Evolutionary conservation across 2,113 vertebrate genomes (phyloP), one percentile per base, ranked within the genome.

Genomic region (Mormoops blainvillei): DNA sequence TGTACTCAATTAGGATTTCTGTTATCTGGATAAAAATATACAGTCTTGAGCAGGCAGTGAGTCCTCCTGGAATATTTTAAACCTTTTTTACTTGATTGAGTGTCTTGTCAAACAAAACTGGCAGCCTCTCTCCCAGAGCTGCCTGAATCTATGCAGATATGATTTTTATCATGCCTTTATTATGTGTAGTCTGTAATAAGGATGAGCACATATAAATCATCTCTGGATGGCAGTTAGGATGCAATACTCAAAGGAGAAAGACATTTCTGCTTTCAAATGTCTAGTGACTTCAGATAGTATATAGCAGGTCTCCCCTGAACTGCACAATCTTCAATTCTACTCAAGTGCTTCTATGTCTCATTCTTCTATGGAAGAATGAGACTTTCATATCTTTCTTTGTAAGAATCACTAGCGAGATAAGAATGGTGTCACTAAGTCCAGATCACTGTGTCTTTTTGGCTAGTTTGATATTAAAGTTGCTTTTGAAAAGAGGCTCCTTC

Each of bases 91-190:
- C 97, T 98, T 99, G 98, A 99, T 98, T 98, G 98, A 99, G 98
- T 97, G 96, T 98, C 98, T 98, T 98, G 98, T 98, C 98, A 98
- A 98, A 98, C 98, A 98, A 98, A 98, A 98, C 98, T 98, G 98
- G 98, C 98, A 98, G 98, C 97, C 96, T 98, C 98, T 98, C 98
- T 98, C 98, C 97, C 97, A 98, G 98, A 98, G 98, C 98, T 98
- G 98, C 98, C 98, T 98, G 98, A 98, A 98, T 98, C 98, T 98
- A 98, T 98, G 98, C 98, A 99, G 98, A 98, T 98, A 98, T 73
- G 98, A 98, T 98, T 98, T 98, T 98, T 98, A 98, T 99, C 98
- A 98, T 98, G 97, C 98, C 98, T 98, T 98, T 98, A 98, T 98
- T 98, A 98, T 98, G 98, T 98, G 98, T 98, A 98, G 98, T 97